Percentiles rank a stretch among this genome's conserved stretches.
These are phyloP conservation scores for Apotomis turbidana DNA, from an alignment of 2,888 invertebrate genomes.

Conservation along the genomic window DNA sequence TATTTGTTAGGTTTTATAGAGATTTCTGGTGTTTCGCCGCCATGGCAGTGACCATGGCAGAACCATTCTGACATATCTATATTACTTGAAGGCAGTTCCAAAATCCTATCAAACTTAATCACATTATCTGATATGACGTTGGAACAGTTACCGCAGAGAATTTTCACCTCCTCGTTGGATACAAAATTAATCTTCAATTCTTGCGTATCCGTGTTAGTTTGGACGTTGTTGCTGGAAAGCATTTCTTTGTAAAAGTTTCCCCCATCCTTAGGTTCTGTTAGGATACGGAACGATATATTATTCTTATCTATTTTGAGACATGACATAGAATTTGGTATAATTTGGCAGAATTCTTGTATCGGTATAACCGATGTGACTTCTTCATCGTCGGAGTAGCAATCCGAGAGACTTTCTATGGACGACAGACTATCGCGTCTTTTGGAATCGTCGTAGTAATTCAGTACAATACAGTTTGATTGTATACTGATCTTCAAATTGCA, in stretches of 20 bases:
- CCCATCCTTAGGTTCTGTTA: conserved; percentile 75
- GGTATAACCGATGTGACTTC: conserved; percentile 67
- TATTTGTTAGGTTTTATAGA: conserved; percentile 73
- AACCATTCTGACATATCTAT: conserved; percentile 87
- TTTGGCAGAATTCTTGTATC: conserved; percentile 70
- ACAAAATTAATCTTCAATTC: conserved; percentile 65
- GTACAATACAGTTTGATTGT: conserved; percentile 72
- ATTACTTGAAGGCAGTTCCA: conserved; percentile 85
- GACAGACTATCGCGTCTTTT: conserved; percentile 73
- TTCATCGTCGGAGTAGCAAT: conserved; percentile 71
- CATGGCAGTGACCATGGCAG: conserved; percentile 82
- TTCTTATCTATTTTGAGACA: conserved; percentile 77
- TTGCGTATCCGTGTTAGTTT: conserved; percentile 52
- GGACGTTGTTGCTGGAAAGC: conserved; percentile 53
- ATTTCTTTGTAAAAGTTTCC: conserved; percentile 79
- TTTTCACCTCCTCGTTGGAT: conserved; percentile 58
- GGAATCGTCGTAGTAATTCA: conserved; percentile 71
- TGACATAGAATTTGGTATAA: conserved; percentile 80
- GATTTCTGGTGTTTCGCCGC: conserved; percentile 50
- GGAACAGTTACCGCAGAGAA: conserved; percentile 71
- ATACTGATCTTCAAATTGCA: conserved; percentile 77
- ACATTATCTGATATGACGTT: conserved; percentile 75
- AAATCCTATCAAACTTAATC: conserved; percentile 81
- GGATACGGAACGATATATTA: conserved; percentile 75
- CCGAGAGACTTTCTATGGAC: conserved; percentile 77